Evolutionary conservation across 2,888 invertebrate genomes (phyloP), one percentile per base, ranked within the genome.

Genomic region (Criorhina ranunculi): DNA sequence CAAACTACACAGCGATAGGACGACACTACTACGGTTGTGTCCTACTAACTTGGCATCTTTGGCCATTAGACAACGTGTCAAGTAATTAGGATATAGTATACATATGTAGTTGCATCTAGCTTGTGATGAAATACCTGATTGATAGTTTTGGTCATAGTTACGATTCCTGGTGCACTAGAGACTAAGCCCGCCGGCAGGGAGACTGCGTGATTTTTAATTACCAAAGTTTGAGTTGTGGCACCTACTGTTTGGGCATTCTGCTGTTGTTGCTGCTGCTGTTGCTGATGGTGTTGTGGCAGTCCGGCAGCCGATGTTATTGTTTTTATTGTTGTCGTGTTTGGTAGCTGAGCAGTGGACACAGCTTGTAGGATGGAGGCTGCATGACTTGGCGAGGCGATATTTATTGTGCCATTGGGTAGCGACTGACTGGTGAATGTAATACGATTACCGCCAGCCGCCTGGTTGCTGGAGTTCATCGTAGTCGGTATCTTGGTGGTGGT

Each of bases 391-490:
- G 89, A 92, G 75, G 93, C 92, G 87, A 95, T 93, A 82, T 94
- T 94, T 88, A 96, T 93, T 79, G 95, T 95, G 87, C 95, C 95
- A 92, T 95, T 96, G 57, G 95, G 94, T 88, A 96, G 90, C 86
- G 94, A 93, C 91, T 95, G 95, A 88, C 93, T 93, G 69, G 94
- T 93, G 89, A 94, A 94, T 76, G 94, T 92, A 81, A 95, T 93
- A 89, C 95, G 93, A 91, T 94, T 94, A 78, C 89, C 90, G 76
- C 90, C 88, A 87, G 89, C 88, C 72, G 90, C 87, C 75, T 89
- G 89, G 86, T 91, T 91, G 87, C 90, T 90, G 86, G 89, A 90
- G 87, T 91, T 91, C 91, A 91, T 91, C 37, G 69, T 86, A 19
- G 72, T 72, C 69, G 78, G 81, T 73, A 81, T 78, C 12, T 70